Conservation (phyloP, 2,113 vertebrate species). For the human (Homo sapiens) region GRCh38 chr17:82849501-82850000, state of each 20-base stretch:
- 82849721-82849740: not conserved
- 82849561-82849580: not conserved
- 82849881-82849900: not conserved
- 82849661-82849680: not conserved
- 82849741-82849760: not conserved
- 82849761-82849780: not conserved
- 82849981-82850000: too few relatives aligned
- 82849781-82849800: not conserved
- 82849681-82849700: not conserved
- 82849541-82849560: not conserved
- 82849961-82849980: too few relatives aligned
- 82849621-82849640: not conserved
- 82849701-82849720: too few relatives aligned
- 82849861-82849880: not conserved
- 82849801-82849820: not conserved
- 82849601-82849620: not conserved
- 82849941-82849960: too few relatives aligned
- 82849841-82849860: rapidly evolving
- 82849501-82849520: not conserved
- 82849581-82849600: rapidly evolving
- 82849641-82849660: not conserved
- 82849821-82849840: rapidly evolving
- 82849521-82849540: not conserved
- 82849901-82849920: too few relatives aligned
- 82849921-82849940: too few relatives aligned